A percentile compares a stretch with the other conserved stretches of the same genome.
Evolutionary conservation across 2,888 invertebrate genomes (phyloP).

Genomic region (Platerodrilus igneus): DNA sequence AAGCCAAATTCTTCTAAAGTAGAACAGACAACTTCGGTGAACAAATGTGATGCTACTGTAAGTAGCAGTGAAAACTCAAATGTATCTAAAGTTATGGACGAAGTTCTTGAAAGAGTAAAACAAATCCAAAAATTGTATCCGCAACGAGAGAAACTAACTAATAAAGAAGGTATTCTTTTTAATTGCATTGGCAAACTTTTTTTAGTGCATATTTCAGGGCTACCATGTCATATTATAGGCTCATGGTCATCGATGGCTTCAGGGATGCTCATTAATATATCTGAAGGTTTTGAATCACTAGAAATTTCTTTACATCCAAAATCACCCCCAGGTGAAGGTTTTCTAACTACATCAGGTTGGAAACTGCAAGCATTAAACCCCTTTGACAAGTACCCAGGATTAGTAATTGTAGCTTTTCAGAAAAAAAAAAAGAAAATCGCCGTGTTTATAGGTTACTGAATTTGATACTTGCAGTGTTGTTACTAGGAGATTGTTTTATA

Average conservation of each 20-base stretch:
- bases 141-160: too few relatives aligned
- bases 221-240: constrained; percentile 34
- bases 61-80: too few relatives aligned
- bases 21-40: too few relatives aligned
- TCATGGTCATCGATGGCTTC: constrained; percentile 37
- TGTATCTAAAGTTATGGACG: too few relatives aligned
- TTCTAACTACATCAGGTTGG: constrained; percentile 36
- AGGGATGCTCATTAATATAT: constrained; percentile 30
- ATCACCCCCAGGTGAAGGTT: constrained; percentile 29
- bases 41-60: too few relatives aligned
- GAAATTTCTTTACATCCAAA: constrained; percentile 3
- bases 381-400: constrained; percentile 33
- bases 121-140: too few relatives aligned
- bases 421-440: constrained; percentile 33
- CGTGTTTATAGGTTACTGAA: constrained; percentile 36
- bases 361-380: constrained; percentile 34
- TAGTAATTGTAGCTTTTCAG: constrained; percentile 35
- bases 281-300: constrained; percentile 1
- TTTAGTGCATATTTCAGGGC: too few relatives aligned
- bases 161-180: too few relatives aligned
- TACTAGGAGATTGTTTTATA: constrained; percentile 14
- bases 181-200: too few relatives aligned
- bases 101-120: too few relatives aligned
- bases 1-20: too few relatives aligned
- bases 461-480: constrained; percentile 3